Evolutionary conservation across 2,113 vertebrate species (phyloP).

Genomic region (Pangasianodon gigas): DNA sequence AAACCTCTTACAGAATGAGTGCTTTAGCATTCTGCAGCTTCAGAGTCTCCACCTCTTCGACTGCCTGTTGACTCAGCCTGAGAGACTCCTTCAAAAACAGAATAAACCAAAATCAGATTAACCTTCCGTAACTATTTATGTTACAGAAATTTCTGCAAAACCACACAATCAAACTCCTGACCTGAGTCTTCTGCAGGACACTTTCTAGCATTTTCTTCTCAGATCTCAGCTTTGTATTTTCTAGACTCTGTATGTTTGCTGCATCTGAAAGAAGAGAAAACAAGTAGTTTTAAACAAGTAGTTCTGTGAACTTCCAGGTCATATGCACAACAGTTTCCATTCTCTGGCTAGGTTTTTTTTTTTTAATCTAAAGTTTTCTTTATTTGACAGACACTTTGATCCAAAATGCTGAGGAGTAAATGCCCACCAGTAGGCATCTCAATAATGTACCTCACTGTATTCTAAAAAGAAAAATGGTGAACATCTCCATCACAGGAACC

Average conservation of each 20-base stretch:
- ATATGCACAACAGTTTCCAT: background rate
- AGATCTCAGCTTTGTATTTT: slow-evolving; percentile 79
- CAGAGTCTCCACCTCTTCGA: slow-evolving; percentile 76
- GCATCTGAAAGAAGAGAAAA: slow-evolving; percentile 69
- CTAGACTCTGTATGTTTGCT: slow-evolving; percentile 73
- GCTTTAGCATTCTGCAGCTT: slow-evolving; percentile 80
- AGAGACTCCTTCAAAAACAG: slow-evolving; percentile 76
- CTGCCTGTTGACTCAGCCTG: slow-evolving; percentile 75
- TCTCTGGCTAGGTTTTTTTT: background rate
- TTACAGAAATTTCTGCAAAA: background rate
- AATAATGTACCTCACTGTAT: background rate
- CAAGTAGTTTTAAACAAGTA: background rate
- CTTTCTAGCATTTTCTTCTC: slow-evolving; percentile 84
- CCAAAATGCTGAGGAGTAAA: background rate
- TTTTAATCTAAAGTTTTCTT: background rate
- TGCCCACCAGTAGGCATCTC: background rate
- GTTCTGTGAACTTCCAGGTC: background rate
- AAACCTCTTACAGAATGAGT: slow-evolving; percentile 76
- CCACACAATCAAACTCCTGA: slow-evolving; percentile 57
- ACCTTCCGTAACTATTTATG: background rate
- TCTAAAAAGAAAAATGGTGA: no score
- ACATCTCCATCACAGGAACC: no score
- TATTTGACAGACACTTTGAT: background rate
- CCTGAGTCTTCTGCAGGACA: slow-evolving; percentile 82
- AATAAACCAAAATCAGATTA: background rate